Evolutionary conservation across 1,140 invertebrate genomes (phyloP).

Genomic region (Trichonephila inaurata): DNA sequence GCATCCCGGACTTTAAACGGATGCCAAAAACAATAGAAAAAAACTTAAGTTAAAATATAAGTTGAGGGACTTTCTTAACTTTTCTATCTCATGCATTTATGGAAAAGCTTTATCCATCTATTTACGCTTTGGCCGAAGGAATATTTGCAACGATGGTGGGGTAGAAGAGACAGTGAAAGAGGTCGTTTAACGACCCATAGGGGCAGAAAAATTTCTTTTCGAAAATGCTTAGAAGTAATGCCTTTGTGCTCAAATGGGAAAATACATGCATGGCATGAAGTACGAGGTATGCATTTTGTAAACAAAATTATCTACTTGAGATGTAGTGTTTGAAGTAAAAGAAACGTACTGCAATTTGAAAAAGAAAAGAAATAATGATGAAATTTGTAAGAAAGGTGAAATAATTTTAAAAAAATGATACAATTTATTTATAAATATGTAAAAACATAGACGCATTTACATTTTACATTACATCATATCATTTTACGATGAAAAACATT

Average conservation of each 20-base stretch:
- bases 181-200: slow-evolving; percentile 16
- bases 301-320: too few relatives aligned
- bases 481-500: too few relatives aligned
- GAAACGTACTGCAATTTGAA: too few relatives aligned
- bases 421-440: too few relatives aligned
- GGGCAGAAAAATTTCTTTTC: slow-evolving; percentile 7
- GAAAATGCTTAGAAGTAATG: not conserved
- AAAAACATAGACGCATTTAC: too few relatives aligned
- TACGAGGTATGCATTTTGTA: not conserved
- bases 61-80: slow-evolving; percentile 51
- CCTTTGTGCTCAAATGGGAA: not conserved
- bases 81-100: slow-evolving; percentile 62
- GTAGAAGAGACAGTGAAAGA: not conserved
- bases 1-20: slow-evolving; percentile 6
- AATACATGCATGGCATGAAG: not conserved
- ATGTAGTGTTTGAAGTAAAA: too few relatives aligned
- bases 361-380: too few relatives aligned
- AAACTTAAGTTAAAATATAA: slow-evolving; percentile 42
- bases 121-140: slow-evolving; percentile 31
- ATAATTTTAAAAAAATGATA: too few relatives aligned
- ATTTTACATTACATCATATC: too few relatives aligned
- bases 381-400: too few relatives aligned
- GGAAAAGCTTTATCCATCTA: slow-evolving; percentile 63
- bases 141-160: not conserved
- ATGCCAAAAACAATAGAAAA: slow-evolving; percentile 40